Base-by-base conservation (phyloP, 2,888 invertebrate species). In the Agrochola macilenta region DNA sequence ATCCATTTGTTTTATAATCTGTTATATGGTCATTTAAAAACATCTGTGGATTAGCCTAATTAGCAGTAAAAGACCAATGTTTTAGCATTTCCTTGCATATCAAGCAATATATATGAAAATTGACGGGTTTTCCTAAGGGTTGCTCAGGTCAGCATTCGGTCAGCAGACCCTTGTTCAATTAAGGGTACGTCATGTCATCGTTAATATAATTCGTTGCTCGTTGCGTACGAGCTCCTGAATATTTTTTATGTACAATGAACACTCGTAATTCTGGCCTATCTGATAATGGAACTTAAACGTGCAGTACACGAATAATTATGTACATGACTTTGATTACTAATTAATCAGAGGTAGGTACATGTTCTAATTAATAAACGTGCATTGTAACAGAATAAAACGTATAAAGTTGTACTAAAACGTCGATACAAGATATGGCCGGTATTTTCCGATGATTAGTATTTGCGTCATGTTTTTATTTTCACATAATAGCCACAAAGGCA, bases 391-490 rank as follows among this genome's bases (percentile, higher is more conserved):
- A 52, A 65, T 11, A 23, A 30, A 58, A 80, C 14, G 30, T 49
- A 78, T 12, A n/a, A 46, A 26, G 39, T 46, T 81, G 65, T n/a
- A 26, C 20, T 78, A 65, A 52, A 52, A 77, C 17, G 3, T 14
- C 30, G 63, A 69, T 65, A 63, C 74, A 66, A 71, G 52, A 76
- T 69, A 75, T 76, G 26, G 43, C 58, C 12, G 64, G 74, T 74
- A 87, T 63, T 77, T 76, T n/a, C 71, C 52, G 9, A 26, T 69
- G 57, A 78, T 87, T 65, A 79, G 46, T 85, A 87, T 74, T 82
- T 69, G 69, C 76, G 76, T 74, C 60, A 54, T 69, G 74, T 61
- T 49, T 74, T 64, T 74, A 76, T 78, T 87, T 68, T 74, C 68
- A 78, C 26, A 72, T 70, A 78, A 71, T 74, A 71, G 63, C 54